Evolutionary conservation across 1,140 invertebrate species (phyloP).

Genomic region (Danaus melanippus): DNA sequence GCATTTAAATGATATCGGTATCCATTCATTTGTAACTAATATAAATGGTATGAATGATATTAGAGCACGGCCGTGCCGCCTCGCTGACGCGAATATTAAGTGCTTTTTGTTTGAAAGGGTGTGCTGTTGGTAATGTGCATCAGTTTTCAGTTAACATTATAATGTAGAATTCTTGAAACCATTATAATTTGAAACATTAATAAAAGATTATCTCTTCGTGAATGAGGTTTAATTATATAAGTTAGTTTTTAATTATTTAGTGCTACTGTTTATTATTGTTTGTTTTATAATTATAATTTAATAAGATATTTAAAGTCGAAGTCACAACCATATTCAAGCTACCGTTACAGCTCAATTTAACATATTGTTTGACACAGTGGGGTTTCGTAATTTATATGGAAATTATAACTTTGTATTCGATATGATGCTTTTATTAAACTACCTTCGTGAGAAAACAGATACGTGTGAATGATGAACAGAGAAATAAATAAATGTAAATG

Average conservation of each 20-base stretch:
- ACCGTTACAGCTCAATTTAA: neutral
- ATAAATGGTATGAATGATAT: constrained; percentile 72
- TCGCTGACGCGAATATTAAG: constrained; percentile 51
- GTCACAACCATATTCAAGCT: neutral
- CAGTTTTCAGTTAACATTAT: no score
- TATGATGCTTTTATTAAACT: constrained; percentile 26
- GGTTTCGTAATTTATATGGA: no score
- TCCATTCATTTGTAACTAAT: constrained; percentile 74
- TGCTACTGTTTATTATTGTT: no score
- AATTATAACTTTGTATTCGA: constrained; percentile 21
- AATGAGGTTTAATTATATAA: no score
- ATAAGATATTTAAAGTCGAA: no score
- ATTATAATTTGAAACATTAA: no score
- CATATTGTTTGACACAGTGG: neutral
- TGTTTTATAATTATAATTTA: no score
- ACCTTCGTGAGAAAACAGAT: constrained; percentile 27
- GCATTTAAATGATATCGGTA: constrained; percentile 74
- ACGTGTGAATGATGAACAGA: constrained; percentile 13
- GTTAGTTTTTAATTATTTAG: no score
- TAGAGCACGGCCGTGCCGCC: constrained; percentile 34
- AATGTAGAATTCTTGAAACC: no score
- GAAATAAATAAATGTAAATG: no score
- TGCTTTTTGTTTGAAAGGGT: constrained; percentile 26
- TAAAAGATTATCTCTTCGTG: no score
- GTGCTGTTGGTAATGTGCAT: constrained; percentile 6